These are phyloP conservation scores for Parotocinclus haroldoi DNA, from an alignment of 2,797 vertebrate species.

Conservation along the genomic window DNA sequence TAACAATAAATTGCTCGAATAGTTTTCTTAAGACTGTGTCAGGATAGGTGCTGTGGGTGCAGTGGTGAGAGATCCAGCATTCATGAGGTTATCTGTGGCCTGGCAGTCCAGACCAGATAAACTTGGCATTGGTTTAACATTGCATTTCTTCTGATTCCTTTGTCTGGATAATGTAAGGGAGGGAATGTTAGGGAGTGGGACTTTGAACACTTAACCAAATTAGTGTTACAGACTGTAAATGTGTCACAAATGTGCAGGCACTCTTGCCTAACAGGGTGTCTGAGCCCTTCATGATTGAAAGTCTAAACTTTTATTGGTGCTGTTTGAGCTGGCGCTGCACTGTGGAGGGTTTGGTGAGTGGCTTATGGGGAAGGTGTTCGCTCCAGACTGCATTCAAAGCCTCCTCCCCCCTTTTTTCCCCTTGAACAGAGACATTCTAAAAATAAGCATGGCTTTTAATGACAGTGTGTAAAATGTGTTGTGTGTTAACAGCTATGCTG, in stretches of 20 bases:
- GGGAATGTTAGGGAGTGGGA: slow-evolving; percentile 41
- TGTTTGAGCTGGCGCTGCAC: slow-evolving; percentile 47
- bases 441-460: slow-evolving; percentile 78
- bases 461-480: slow-evolving; percentile 71
- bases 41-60: background rate
- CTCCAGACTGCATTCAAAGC: slow-evolving; percentile 55
- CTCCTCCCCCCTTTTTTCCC: slow-evolving; percentile 48
- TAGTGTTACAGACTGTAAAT: slow-evolving; percentile 49
- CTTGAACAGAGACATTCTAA: slow-evolving; percentile 64
- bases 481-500: slow-evolving; percentile 72
- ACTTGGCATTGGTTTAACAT: slow-evolving; percentile 46
- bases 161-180: slow-evolving; percentile 48
- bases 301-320: slow-evolving; percentile 48
- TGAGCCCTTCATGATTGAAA: slow-evolving; percentile 48
- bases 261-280: slow-evolving; percentile 43
- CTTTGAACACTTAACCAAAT: slow-evolving; percentile 45
- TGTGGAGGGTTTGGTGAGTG: slow-evolving; percentile 40
- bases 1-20: background rate
- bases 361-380: slow-evolving; percentile 38
- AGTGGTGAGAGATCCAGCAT: slow-evolving; percentile 33
- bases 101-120: background rate
- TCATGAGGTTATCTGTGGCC: slow-evolving; percentile 20
- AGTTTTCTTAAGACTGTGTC: slow-evolving; percentile 8
- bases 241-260: slow-evolving; percentile 40
- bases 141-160: slow-evolving; percentile 56